A percentile compares a stretch with the other conserved stretches of the same genome.
phyloP scores from a whole-genome alignment of 2,113 vertebrate species.

The Orcinus orca region DNA sequence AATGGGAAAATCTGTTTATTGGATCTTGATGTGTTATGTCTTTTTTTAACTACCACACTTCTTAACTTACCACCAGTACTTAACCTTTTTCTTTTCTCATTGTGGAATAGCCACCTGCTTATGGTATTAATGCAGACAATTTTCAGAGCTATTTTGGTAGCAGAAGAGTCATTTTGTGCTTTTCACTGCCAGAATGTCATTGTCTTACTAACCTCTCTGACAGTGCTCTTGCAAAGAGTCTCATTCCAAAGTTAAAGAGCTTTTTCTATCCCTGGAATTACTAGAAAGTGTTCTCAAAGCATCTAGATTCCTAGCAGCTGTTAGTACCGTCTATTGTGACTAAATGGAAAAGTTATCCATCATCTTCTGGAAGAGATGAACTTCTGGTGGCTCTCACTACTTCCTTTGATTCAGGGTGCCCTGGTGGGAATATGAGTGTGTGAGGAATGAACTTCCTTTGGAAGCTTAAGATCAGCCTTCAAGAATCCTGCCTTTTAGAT shows the following conservation, averaged over 20 bases:
- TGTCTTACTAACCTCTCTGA: background rate
- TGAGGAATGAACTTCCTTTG: slow-evolving; percentile 48
- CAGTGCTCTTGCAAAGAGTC: background rate
- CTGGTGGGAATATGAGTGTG: background rate
- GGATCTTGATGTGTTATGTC: background rate
- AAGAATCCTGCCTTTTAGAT: slow-evolving; percentile 30
- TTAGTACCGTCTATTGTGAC: slow-evolving; percentile 43
- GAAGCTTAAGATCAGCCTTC: slow-evolving; percentile 33
- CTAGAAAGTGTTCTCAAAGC: slow-evolving; percentile 6
- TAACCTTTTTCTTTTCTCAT: background rate
- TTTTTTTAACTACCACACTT: background rate
- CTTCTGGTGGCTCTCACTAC: background rate
- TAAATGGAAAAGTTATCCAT: background rate
- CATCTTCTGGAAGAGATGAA: background rate
- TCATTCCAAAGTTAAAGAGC: background rate
- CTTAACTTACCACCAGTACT: background rate
- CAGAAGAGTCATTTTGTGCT: background rate
- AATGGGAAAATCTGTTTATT: background rate
- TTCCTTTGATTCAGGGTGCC: background rate
- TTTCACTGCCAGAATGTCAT: background rate
- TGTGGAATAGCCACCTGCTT: background rate
- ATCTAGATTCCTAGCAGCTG: slow-evolving; percentile 58
- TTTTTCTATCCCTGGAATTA: background rate
- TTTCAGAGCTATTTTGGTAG: background rate
- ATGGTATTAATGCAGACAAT: background rate